A percentile compares a stretch with the other conserved stretches of the same genome.
Conservation (phyloP, 64 coral and sea anemone species). For the Porites lutea region DNA sequence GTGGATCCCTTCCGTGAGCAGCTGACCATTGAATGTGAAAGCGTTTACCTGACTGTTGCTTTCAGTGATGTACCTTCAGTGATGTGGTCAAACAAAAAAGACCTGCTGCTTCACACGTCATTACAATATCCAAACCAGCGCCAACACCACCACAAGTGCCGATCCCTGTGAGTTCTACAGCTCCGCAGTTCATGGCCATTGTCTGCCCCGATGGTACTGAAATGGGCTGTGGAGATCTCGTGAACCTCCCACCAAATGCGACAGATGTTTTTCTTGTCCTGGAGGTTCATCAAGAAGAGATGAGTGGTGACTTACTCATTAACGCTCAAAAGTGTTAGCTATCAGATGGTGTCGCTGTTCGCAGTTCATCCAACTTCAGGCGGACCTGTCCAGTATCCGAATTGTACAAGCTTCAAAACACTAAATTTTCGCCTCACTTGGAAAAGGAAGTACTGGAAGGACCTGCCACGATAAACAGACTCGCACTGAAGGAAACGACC, state of each 20-base stretch:
- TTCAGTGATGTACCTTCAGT: too few species aligned
- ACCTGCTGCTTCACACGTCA: too few species aligned
- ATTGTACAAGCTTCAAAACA: background rate
- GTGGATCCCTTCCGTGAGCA: too few species aligned
- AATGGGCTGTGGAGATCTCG: background rate
- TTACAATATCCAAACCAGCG: too few species aligned
- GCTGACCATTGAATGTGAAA: too few species aligned
- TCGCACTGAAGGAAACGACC: conserved; percentile 3
- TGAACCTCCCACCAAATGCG: background rate
- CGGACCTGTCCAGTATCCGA: background rate
- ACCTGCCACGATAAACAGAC: background rate
- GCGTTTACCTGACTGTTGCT: too few species aligned
- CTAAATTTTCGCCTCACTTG: background rate
- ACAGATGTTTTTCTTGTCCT: too few species aligned
- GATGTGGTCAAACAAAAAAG: too few species aligned
- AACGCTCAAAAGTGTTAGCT: background rate
- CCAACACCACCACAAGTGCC: too few species aligned
- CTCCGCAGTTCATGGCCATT: too few species aligned
- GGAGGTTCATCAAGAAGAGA: too few species aligned
- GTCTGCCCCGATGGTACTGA: background rate
- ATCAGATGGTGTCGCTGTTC: conserved; percentile 5
- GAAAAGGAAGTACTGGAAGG: background rate
- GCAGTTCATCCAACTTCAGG: background rate
- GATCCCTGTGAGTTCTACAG: background rate
- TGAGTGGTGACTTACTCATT: background rate